Evolutionary conservation across 2,888 invertebrate species (phyloP).

Genomic region (Cryptocheilus praepositus): DNA sequence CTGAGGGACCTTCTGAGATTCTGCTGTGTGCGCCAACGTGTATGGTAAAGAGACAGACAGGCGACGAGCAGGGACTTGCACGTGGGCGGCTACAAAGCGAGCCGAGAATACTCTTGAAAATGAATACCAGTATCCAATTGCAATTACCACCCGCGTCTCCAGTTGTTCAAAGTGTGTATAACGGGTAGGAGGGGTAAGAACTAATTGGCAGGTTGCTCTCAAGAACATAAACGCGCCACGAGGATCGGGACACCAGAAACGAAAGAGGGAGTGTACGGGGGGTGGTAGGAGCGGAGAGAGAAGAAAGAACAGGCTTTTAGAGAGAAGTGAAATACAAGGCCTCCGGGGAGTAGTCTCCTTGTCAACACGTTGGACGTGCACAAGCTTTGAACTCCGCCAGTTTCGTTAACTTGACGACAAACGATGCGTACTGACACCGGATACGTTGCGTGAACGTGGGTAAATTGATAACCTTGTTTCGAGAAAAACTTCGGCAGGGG

Average conservation of each 20-base stretch:
- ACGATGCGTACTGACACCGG: slow-evolving; percentile 25
- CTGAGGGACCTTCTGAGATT: too few species aligned
- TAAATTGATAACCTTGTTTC: slow-evolving; percentile 23
- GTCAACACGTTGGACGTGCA: slow-evolving; percentile 31
- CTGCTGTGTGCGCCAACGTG: background rate
- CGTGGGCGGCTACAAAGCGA: slow-evolving; percentile 47
- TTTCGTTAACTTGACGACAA: slow-evolving; percentile 28
- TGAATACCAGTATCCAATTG: slow-evolving; percentile 67
- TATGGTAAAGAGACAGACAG: slow-evolving; percentile 12
- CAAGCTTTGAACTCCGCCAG: slow-evolving; percentile 34
- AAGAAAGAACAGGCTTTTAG: slow-evolving; percentile 21
- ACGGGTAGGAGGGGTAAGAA: slow-evolving; percentile 43
- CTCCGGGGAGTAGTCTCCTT: slow-evolving; percentile 27
- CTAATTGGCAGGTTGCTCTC: slow-evolving; percentile 59
- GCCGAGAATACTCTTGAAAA: slow-evolving; percentile 67
- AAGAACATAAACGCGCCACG: slow-evolving; percentile 4
- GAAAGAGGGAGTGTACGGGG: background rate
- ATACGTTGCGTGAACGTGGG: slow-evolving; percentile 19
- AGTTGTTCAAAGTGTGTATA: slow-evolving; percentile 64
- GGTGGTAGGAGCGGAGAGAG: slow-evolving; percentile 11
- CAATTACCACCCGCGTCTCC: slow-evolving; percentile 54
- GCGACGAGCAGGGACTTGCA: slow-evolving; percentile 30
- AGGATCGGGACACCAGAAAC: background rate
- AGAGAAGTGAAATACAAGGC: slow-evolving; percentile 16
- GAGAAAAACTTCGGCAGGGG: background rate